phyloP scores from a whole-genome alignment of 2,113 vertebrate genomes.

The Tinamus guttatus region DNA sequence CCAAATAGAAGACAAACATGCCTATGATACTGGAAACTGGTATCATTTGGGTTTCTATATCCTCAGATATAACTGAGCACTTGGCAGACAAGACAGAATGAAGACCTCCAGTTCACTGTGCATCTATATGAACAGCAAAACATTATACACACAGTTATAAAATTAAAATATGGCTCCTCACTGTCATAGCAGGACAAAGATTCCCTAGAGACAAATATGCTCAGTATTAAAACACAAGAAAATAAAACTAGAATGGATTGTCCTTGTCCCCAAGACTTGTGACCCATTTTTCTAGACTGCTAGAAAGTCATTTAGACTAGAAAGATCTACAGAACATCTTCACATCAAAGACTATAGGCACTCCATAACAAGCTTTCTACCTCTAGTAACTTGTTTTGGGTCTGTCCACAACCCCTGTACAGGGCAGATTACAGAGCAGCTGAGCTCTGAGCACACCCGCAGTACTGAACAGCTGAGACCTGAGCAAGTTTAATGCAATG shows the following conservation, averaged over 20 bases:
- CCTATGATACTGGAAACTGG: not conserved
- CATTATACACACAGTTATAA: not conserved
- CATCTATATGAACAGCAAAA: not conserved
- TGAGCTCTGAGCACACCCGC: not conserved
- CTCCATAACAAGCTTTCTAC: not conserved
- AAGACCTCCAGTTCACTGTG: not conserved
- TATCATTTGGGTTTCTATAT: not conserved
- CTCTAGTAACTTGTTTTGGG: not conserved
- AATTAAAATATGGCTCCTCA: not conserved
- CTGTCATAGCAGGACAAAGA: not conserved
- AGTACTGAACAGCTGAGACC: not conserved
- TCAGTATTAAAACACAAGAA: not conserved
- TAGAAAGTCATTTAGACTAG: not conserved
- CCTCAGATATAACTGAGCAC: not conserved
- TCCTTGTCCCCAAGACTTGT: not conserved
- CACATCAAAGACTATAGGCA: not conserved
- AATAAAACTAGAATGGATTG: not conserved
- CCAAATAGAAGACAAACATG: not conserved
- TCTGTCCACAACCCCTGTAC: not conserved
- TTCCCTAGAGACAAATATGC: not conserved
- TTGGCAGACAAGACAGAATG: not conserved
- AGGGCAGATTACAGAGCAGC: not conserved
- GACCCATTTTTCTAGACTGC: not conserved
- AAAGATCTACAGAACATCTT: not conserved
- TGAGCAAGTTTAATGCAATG: accelerated